Percentiles rank a stretch among this genome's conserved stretches.
phyloP scores from a whole-genome alignment of 2,888 invertebrate species.

The Thymelicus lineola region DNA sequence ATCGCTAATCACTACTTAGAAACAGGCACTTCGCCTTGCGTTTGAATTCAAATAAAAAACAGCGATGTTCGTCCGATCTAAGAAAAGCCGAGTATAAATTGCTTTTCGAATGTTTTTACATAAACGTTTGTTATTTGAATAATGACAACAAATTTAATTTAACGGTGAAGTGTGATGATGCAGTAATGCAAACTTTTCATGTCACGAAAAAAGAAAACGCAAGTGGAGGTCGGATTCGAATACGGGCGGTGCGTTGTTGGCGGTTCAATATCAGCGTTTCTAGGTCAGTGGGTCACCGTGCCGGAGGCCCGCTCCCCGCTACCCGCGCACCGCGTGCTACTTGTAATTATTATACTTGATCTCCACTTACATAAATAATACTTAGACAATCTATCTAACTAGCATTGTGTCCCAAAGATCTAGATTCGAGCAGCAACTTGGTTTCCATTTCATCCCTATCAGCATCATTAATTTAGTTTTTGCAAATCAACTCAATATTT shows the following conservation, averaged over 20 bases:
- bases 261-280: constrained; percentile 83
- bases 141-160: not conserved
- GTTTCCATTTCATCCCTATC: constrained; percentile 33
- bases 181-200: constrained; percentile 38
- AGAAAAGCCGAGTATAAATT: not conserved
- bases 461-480: constrained; percentile 34
- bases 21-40: constrained; percentile 10
- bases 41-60: not conserved
- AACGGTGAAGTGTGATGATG: constrained; percentile 12
- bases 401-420: not conserved
- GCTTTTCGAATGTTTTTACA: not conserved
- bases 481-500: constrained; percentile 42
- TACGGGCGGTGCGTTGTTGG: constrained; percentile 73
- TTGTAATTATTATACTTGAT: constrained; percentile 60
- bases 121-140: not conserved
- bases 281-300: constrained; percentile 83
- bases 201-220: constrained; percentile 64
- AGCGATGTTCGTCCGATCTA: constrained; percentile 5
- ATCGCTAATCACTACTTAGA: constrained; percentile 42
- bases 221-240: constrained; percentile 79
- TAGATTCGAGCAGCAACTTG: not conserved
- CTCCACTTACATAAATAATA: constrained; percentile 61
- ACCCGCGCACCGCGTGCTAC: constrained; percentile 54
- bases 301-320: constrained; percentile 60
- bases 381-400: constrained; percentile 39